These are phyloP conservation scores for Erpornis zantholeuca DNA, from an alignment of 2,113 vertebrate genomes.

Conservation along the genomic window DNA sequence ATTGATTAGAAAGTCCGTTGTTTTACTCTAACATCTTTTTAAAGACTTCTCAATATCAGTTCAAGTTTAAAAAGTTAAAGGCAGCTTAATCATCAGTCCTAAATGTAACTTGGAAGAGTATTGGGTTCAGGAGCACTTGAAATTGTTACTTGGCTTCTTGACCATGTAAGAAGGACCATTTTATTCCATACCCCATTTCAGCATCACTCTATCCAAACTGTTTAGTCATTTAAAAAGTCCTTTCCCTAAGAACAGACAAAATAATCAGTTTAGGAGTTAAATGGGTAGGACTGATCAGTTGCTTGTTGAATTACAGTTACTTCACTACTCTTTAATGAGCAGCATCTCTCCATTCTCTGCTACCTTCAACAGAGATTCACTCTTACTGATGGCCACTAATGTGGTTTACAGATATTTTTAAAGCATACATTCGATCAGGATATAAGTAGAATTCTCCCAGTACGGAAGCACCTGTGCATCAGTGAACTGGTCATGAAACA, in stretches of 20 bases:
- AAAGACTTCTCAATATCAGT: slow-evolving; percentile 46
- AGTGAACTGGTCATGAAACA: not conserved
- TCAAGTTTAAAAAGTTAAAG: slow-evolving; percentile 57
- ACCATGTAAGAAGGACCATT: not conserved
- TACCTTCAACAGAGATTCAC: accelerated
- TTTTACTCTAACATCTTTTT: slow-evolving; percentile 56
- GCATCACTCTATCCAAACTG: not conserved
- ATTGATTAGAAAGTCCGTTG: slow-evolving; percentile 40
- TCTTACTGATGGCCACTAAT: not conserved
- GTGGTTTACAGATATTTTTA: not conserved
- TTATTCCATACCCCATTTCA: not conserved
- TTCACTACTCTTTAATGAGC: not conserved
- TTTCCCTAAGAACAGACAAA: not conserved
- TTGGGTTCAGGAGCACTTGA: not conserved
- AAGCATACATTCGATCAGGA: not conserved
- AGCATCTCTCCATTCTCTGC: not conserved
- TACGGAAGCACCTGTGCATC: not conserved
- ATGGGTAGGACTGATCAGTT: not conserved
- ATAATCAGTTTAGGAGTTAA: not conserved
- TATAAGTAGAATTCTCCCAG: not conserved
- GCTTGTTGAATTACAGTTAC: not conserved
- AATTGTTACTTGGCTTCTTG: not conserved
- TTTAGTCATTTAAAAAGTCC: not conserved
- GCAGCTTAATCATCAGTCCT: slow-evolving; percentile 48
- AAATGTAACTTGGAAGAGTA: not conserved